Percentiles rank a stretch among this genome's conserved stretches.
phyloP scores from a whole-genome alignment of 2,113 vertebrate species.

The Zosterops japonicus region DNA sequence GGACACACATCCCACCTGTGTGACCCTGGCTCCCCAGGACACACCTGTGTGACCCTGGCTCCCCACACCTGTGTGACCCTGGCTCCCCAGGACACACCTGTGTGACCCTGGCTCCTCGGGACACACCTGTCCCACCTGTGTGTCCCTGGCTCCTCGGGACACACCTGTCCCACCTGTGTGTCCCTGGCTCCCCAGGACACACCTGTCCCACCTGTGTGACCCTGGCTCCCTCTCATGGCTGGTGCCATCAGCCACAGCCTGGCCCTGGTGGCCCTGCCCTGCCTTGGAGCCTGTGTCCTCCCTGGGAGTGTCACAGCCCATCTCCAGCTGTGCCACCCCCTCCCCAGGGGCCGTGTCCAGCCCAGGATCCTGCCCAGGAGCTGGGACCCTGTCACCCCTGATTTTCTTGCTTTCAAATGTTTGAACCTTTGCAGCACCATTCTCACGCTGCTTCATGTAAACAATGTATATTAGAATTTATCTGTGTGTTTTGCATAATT shows the following conservation, averaged over 20 bases:
- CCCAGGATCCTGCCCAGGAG: neutral
- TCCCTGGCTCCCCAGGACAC: too few species aligned
- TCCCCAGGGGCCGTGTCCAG: accelerated
- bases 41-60: neutral
- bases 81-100: too few species aligned
- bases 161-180: too few species aligned
- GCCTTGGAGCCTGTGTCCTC: neutral
- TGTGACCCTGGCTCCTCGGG: neutral
- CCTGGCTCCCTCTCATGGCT: slow-evolving; percentile 55
- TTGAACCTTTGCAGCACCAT: too few species aligned
- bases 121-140: neutral
- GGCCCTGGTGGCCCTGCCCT: neutral
- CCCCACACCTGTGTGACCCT: too few species aligned
- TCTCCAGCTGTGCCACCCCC: neutral
- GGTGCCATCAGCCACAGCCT: neutral
- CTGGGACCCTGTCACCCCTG: neutral
- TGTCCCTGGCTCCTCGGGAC: too few species aligned
- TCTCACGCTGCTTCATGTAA: too few species aligned
- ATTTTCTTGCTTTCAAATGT: too few species aligned
- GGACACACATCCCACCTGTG: neutral
- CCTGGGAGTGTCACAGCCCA: neutral
- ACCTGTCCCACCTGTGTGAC: neutral
- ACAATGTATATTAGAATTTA: too few species aligned
- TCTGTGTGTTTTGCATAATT: too few species aligned
- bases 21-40: neutral